phyloP scores from a whole-genome alignment of 2,797 vertebrate species.

The Danio kyathit region DNA sequence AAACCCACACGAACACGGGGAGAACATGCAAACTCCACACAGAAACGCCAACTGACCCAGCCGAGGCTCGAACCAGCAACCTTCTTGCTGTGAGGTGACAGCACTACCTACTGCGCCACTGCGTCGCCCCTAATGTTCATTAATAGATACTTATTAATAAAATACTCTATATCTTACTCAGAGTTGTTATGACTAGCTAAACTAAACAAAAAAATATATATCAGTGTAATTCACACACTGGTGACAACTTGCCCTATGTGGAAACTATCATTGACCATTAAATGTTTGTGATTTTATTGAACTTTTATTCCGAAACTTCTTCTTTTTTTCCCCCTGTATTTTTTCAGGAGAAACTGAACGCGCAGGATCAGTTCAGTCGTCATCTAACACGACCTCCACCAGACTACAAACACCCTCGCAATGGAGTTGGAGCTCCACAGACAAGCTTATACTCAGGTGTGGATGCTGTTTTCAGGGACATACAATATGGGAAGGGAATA shows the following conservation, averaged over 20 bases:
- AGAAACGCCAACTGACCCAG: no score
- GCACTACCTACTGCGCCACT: no score
- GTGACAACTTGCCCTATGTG: background rate
- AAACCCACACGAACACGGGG: no score
- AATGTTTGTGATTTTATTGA: background rate
- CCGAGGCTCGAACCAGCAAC: no score
- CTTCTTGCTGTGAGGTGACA: no score
- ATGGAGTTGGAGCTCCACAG: slow-evolving; percentile 82
- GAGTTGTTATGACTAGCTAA: no score
- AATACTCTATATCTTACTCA: no score
- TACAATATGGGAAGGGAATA: slow-evolving; percentile 2
- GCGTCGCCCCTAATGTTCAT: no score
- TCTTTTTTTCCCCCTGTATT: background rate
- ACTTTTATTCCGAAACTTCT: background rate
- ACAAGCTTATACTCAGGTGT: slow-evolving; percentile 86
- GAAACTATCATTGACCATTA: background rate
- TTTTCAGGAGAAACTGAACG: slow-evolving; percentile 88
- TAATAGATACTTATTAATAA: no score
- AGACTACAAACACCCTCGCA: slow-evolving; percentile 94
- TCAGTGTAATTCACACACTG: no score
- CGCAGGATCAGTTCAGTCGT: slow-evolving; percentile 91
- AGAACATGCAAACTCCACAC: no score
- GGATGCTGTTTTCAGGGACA: slow-evolving; percentile 16
- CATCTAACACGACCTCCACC: slow-evolving; percentile 94
- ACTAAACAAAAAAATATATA: no score